These are phyloP conservation scores for Dusona sp. DNA, from an alignment of 2,888 invertebrate genomes.

Conservation along the genomic window DNA sequence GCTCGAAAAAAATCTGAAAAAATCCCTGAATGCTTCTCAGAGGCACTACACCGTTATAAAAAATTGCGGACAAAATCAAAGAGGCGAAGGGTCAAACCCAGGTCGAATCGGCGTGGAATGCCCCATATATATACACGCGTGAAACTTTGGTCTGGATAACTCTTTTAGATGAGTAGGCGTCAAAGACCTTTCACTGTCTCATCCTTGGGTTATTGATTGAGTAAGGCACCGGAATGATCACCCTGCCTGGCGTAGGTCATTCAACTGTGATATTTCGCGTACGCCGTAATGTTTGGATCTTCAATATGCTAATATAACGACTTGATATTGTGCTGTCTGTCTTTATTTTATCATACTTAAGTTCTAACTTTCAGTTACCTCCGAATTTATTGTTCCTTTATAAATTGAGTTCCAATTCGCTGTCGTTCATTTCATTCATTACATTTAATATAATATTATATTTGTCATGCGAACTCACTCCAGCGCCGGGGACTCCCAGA, in stretches of 20 bases:
- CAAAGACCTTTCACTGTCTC: constrained; percentile 74
- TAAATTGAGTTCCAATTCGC: background rate
- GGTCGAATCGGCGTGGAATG: too few relatives aligned
- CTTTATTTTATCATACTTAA: background rate
- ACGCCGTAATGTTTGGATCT: constrained; percentile 68
- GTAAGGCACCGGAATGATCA: constrained; percentile 73
- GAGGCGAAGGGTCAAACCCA: too few relatives aligned
- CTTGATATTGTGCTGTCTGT: constrained; percentile 26
- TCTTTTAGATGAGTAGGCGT: constrained; percentile 65
- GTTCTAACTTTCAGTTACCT: background rate
- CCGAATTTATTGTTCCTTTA: background rate
- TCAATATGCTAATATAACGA: constrained; percentile 63
- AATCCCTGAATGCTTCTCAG: too few relatives aligned
- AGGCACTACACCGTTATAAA: too few relatives aligned
- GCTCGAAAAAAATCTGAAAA: too few relatives aligned
- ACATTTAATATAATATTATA: constrained; percentile 22
- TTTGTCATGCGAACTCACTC: constrained; percentile 37
- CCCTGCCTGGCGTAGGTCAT: constrained; percentile 72
- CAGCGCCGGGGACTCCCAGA: constrained; percentile 2
- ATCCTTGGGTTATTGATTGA: constrained; percentile 73
- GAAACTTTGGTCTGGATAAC: constrained; percentile 11
- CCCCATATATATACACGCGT: too few relatives aligned
- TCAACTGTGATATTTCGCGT: constrained; percentile 79
- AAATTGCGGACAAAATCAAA: too few relatives aligned
- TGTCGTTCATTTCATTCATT: background rate